These are phyloP conservation scores for Drosophila setosimentum DNA, from an alignment of 2,888 invertebrate species.

Conservation along the genomic window DNA sequence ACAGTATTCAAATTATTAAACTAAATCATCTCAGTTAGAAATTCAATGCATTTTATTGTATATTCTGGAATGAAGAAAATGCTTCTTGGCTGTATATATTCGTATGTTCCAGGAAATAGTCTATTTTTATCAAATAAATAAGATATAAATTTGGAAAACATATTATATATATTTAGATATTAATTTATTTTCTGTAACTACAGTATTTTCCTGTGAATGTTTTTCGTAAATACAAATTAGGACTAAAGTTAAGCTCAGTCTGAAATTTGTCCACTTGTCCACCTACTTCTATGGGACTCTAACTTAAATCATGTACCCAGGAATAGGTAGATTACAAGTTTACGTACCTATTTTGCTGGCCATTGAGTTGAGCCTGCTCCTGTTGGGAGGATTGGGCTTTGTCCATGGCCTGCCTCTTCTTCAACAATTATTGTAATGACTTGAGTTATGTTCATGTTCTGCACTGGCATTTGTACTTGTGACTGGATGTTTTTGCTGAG, in stretches of 20 bases:
- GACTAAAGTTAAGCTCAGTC: conserved; percentile 6
- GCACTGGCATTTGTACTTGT: conserved; percentile 41
- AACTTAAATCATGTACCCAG: conserved; percentile 17
- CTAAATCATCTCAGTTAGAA: not conserved
- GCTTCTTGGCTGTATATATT: not conserved
- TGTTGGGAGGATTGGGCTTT: conserved; percentile 11
- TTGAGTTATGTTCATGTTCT: conserved; percentile 58
- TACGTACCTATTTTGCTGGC: conserved; percentile 4
- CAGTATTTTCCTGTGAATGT: not conserved
- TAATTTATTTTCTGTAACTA: not conserved
- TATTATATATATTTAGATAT: not conserved
- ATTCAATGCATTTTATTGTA: not conserved
- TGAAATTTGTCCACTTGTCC: not conserved
- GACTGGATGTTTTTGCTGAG: conserved; percentile 31
- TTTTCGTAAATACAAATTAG: not conserved
- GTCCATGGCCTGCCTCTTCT: conserved; percentile 50
- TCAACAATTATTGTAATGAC: conserved; percentile 72
- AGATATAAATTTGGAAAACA: not conserved
- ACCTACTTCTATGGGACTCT: not conserved
- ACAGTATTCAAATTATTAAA: not conserved
- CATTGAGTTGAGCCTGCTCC: conserved; percentile 9
- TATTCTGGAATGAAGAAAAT: not conserved
- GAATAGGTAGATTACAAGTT: conserved; percentile 1
- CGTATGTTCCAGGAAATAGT: not conserved
- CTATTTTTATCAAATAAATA: not conserved